Evolutionary conservation across 2,113 vertebrate species (phyloP).

Genomic region (Bambusicola thoracicus): DNA sequence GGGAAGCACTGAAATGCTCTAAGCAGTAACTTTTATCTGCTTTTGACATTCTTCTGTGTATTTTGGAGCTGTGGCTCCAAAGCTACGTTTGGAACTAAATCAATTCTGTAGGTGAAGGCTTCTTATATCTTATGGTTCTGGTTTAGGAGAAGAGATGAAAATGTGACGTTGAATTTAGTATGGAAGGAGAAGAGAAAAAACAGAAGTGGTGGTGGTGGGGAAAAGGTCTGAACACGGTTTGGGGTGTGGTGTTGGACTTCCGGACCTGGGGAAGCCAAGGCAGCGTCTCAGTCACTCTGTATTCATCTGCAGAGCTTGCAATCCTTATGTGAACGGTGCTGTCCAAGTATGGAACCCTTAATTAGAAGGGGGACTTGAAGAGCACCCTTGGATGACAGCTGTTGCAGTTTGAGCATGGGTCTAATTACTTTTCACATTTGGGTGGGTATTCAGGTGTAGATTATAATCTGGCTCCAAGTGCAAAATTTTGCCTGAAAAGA

Average conservation of each 20-base stretch:
- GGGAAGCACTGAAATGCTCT: neutral
- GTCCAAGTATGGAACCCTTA: constrained; percentile 2
- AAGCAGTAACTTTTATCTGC: neutral
- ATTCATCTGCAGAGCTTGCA: constrained; percentile 27
- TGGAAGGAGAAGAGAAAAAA: constrained; percentile 49
- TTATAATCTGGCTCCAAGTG: neutral
- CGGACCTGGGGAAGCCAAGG: constrained; percentile 32
- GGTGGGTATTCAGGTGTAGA: neutral
- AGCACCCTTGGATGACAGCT: neutral
- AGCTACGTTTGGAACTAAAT: neutral
- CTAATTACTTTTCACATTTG: neutral
- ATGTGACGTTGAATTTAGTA: neutral
- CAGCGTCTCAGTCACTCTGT: neutral
- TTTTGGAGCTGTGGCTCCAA: neutral
- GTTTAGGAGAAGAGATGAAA: neutral
- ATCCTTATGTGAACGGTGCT: neutral
- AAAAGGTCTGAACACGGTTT: neutral
- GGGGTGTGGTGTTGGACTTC: constrained; percentile 46
- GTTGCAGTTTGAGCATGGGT: neutral
- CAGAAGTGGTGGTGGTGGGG: constrained; percentile 1
- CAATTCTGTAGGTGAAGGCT: neutral
- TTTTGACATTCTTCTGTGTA: neutral
- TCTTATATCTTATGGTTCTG: neutral
- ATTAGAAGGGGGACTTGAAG: neutral
- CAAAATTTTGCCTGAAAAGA: neutral